Evolutionary conservation across 2,888 invertebrate genomes (phyloP).

Genomic region (Aquatica leii): DNA sequence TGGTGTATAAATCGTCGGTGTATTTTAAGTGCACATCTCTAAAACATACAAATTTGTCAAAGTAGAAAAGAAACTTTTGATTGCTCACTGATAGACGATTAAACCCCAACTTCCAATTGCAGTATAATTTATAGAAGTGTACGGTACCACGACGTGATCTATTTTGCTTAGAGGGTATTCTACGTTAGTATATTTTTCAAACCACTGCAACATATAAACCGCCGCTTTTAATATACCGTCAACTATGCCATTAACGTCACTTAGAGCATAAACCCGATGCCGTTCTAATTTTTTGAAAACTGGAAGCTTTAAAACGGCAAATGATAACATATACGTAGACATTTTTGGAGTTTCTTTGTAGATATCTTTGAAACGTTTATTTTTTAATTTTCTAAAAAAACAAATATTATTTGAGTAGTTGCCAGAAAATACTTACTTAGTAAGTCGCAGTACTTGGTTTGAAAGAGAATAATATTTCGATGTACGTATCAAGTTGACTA

Average conservation of each 20-base stretch:
- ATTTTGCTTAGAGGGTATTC: slow-evolving; percentile 69
- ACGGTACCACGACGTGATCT: slow-evolving; percentile 78
- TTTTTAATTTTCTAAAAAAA: slow-evolving; percentile 40
- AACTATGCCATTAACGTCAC: slow-evolving; percentile 58
- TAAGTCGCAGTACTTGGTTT: slow-evolving; percentile 48
- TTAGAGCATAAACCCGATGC: slow-evolving; percentile 37
- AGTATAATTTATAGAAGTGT: slow-evolving; percentile 73
- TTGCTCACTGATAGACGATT: slow-evolving; percentile 78
- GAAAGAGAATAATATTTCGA: slow-evolving; percentile 74
- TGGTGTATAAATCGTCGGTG: not conserved
- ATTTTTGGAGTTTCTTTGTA: slow-evolving; percentile 64
- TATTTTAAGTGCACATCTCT: slow-evolving; percentile 11
- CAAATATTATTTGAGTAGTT: slow-evolving; percentile 46
- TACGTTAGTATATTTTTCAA: slow-evolving; percentile 67
- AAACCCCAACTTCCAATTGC: slow-evolving; percentile 92
- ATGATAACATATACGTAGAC: slow-evolving; percentile 85
- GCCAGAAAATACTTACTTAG: slow-evolving; percentile 65
- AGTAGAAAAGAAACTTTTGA: no score
- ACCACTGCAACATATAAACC: no score
- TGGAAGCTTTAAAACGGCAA: slow-evolving; percentile 71
- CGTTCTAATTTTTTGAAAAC: not conserved
- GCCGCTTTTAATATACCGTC: slow-evolving; percentile 56
- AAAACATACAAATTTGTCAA: no score
- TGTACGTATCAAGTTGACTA: slow-evolving; percentile 63
- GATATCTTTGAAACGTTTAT: slow-evolving; percentile 13